These are phyloP conservation scores for Galeopsomyia nigrocyanea DNA, from an alignment of 2,888 invertebrate species.

Conservation along the genomic window DNA sequence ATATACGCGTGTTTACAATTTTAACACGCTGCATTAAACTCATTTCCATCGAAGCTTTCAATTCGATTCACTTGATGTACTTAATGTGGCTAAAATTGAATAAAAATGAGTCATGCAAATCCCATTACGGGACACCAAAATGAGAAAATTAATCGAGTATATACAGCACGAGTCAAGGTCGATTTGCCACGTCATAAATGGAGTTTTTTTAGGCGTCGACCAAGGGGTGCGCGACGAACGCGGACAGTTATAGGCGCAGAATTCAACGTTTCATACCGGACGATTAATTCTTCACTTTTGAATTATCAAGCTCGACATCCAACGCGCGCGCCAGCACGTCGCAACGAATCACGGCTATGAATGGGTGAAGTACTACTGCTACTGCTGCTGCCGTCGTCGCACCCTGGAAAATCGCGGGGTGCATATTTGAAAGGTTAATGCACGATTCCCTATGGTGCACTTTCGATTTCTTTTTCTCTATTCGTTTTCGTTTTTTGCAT, in stretches of 20 bases:
- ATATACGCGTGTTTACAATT: too few species aligned
- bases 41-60: too few species aligned
- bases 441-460: not conserved
- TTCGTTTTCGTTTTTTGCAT: not conserved
- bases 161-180: slow-evolving; percentile 18
- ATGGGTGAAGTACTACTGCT: slow-evolving; percentile 50
- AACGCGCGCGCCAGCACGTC: slow-evolving; percentile 27
- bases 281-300: slow-evolving; percentile 61
- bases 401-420: slow-evolving; percentile 57
- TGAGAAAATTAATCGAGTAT: slow-evolving; percentile 25
- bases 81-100: not conserved
- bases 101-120: slow-evolving; percentile 1
- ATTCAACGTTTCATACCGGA: slow-evolving; percentile 57
- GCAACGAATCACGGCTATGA: slow-evolving; percentile 19
- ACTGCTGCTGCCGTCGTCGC: too few species aligned
- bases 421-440: slow-evolving; percentile 34
- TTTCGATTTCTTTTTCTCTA: not conserved
- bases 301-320: slow-evolving; percentile 57
- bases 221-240: slow-evolving; percentile 28
- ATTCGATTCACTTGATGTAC: too few species aligned
- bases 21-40: too few species aligned
- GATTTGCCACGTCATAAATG: slow-evolving; percentile 21
- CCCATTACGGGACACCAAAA: slow-evolving; percentile 18
- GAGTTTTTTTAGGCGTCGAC: not conserved
- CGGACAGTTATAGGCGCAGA: slow-evolving; percentile 52